Percentiles rank a stretch among this genome's conserved stretches.
Evolutionary conservation across 2,888 invertebrate genomes (phyloP).

Genomic region (Augochlorella aurata): DNA sequence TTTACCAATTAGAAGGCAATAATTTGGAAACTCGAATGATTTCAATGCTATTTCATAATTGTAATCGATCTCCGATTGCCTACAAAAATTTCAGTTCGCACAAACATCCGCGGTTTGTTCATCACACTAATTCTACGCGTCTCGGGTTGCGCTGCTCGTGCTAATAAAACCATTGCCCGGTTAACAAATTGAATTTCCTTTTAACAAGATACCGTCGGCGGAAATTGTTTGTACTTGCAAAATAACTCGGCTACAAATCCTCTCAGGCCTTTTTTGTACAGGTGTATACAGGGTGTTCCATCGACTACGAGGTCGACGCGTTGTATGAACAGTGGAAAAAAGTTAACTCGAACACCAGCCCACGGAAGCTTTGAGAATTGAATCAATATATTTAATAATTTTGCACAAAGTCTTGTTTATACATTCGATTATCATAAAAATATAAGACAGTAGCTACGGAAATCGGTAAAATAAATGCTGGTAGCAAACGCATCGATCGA

Average conservation of each 20-base stretch:
- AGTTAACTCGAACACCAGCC: background rate
- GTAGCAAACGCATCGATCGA: background rate
- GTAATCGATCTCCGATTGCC: background rate
- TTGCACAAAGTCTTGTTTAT: no score
- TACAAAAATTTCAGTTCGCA: background rate
- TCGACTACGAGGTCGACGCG: background rate
- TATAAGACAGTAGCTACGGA: no score
- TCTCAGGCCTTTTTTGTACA: slow-evolving; percentile 63
- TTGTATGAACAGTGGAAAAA: background rate
- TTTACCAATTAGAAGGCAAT: background rate
- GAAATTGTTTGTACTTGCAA: slow-evolving; percentile 60
- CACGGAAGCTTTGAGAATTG: background rate
- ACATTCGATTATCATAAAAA: no score
- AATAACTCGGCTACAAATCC: slow-evolving; percentile 55
- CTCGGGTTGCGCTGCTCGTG: background rate
- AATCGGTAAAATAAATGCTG: background rate
- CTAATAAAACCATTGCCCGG: background rate
- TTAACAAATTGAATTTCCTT: slow-evolving; percentile 5
- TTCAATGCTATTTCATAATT: background rate
- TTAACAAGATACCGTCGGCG: slow-evolving; percentile 15
- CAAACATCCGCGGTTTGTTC: background rate
- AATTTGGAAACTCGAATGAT: background rate
- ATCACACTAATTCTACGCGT: background rate
- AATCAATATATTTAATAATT: no score
- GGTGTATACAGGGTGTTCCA: slow-evolving; percentile 16